These are phyloP conservation scores for Ariopsis seemanni DNA, from an alignment of 2,113 vertebrate genomes.

Conservation along the genomic window DNA sequence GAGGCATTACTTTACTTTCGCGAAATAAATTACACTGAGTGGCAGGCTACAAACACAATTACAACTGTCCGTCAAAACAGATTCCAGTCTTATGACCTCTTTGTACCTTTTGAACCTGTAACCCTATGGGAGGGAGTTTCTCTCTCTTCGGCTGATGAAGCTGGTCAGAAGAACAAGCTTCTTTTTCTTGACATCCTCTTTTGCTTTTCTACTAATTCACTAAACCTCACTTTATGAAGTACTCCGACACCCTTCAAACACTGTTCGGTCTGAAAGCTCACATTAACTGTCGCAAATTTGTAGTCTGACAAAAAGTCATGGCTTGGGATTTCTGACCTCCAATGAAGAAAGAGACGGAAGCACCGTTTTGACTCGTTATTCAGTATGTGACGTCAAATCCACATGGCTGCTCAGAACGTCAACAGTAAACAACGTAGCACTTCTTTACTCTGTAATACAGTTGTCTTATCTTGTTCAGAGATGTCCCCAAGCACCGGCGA, in stretches of 20 bases:
- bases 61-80: neutral
- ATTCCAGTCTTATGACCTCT: neutral
- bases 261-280: neutral
- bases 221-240: neutral
- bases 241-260: neutral
- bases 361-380: neutral
- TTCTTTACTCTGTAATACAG: too few relatives aligned
- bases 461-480: too few relatives aligned
- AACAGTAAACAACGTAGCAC: too few relatives aligned
- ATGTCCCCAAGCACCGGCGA: too few relatives aligned
- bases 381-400: neutral
- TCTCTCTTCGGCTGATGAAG: neutral
- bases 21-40: neutral
- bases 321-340: neutral
- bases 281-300: neutral
- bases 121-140: neutral
- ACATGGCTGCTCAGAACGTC: neutral
- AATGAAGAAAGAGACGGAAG: neutral
- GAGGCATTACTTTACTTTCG: neutral
- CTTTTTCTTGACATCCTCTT: too few relatives aligned
- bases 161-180: neutral
- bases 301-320: neutral
- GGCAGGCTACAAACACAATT: neutral
- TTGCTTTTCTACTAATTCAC: neutral
- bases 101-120: neutral